Conservation (phyloP, 2,888 invertebrate species). For the Drosophila stalkeri region DNA sequence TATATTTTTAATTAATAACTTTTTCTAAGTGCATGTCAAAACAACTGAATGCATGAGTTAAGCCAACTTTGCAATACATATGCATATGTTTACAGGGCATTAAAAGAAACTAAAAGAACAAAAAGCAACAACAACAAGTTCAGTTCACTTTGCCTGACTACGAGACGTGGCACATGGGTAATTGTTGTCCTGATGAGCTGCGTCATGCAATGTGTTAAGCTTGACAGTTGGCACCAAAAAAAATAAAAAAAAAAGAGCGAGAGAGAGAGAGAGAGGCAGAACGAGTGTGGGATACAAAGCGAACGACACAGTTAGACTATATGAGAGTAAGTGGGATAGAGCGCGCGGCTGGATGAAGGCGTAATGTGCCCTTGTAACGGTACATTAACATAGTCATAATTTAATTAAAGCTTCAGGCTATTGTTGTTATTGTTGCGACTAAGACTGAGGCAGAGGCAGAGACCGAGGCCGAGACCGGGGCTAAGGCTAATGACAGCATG, state of each 20-base stretch:
- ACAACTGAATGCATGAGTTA: not conserved
- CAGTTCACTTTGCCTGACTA: constrained; percentile 27
- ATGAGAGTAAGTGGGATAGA: constrained; percentile 1
- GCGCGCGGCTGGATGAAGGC: not conserved
- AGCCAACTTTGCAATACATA: not conserved
- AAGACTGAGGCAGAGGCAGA: too few relatives aligned
- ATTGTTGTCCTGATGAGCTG: constrained; percentile 75
- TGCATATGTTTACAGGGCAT: constrained; percentile 1
- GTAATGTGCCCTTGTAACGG: constrained; percentile 67
- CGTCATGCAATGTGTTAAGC: constrained; percentile 76
- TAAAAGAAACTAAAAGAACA: constrained; percentile 5
- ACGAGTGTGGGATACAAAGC: not conserved
- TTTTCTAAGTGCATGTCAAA: too few relatives aligned
- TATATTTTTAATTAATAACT: too few relatives aligned
- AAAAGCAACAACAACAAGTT: constrained; percentile 23
- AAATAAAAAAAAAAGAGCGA: not conserved
- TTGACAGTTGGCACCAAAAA: constrained; percentile 24
- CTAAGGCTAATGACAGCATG: constrained; percentile 39
- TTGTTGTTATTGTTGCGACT: constrained; percentile 17
- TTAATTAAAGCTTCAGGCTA: constrained; percentile 71
- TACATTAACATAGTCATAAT: constrained; percentile 82
- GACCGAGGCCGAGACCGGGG: not conserved
- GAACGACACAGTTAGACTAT: not conserved
- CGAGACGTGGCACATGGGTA: constrained; percentile 49
- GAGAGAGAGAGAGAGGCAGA: not conserved